Conservation (phyloP, 2,797 vertebrate species). For the Myripristis jacobus region DNA sequence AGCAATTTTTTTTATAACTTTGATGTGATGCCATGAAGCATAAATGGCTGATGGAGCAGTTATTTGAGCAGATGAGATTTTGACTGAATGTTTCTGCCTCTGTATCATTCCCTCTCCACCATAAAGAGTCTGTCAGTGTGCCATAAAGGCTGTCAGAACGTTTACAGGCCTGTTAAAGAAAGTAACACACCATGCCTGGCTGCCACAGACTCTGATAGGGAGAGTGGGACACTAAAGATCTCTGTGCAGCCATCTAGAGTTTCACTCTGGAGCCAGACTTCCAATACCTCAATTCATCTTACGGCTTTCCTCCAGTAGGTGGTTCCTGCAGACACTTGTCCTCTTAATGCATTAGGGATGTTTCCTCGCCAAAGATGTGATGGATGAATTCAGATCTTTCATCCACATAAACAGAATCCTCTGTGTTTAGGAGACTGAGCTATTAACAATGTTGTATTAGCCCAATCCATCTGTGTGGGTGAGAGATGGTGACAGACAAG, state of each 20-base stretch:
- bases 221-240: conserved; percentile 62
- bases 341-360: conserved; percentile 33
- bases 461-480: neutral
- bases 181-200: conserved; percentile 63
- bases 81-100: conserved; percentile 66
- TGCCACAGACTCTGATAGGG: conserved; percentile 59
- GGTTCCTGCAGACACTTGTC: conserved; percentile 59
- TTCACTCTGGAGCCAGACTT: conserved; percentile 71
- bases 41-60: conserved; percentile 64
- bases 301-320: conserved; percentile 41
- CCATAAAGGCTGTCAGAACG: conserved; percentile 76
- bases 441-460: conserved; percentile 30
- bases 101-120: conserved; percentile 62
- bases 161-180: conserved; percentile 78
- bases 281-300: conserved; percentile 62
- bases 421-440: conserved; percentile 47
- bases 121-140: conserved; percentile 73
- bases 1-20: conserved; percentile 51
- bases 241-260: conserved; percentile 66
- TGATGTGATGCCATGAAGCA: conserved; percentile 65
- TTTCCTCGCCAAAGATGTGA: conserved; percentile 24
- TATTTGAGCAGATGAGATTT: conserved; percentile 70
- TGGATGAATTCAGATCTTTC: conserved; percentile 37
- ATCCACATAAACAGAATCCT: conserved; percentile 27
- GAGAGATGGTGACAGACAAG: conserved; percentile 39